Evolutionary conservation across 2,888 invertebrate genomes (phyloP), one percentile per base, ranked within the genome.

Genomic region (Hoplodrina blanda): DNA sequence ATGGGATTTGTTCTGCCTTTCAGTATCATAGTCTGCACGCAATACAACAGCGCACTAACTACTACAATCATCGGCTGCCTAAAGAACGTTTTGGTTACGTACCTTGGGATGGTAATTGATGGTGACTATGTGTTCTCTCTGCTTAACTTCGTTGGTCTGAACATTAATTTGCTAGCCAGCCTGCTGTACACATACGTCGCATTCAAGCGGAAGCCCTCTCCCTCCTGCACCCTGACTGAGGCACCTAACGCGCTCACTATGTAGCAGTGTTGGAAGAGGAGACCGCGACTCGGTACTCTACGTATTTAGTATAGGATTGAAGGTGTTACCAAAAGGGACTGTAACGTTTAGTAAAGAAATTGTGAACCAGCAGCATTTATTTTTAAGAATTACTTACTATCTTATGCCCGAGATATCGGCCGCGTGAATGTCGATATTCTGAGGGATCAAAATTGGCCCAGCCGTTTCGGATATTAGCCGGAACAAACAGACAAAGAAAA

Each of bases 61-160:
- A 99, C 99, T 0, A 99, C 99, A 4, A 99, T 99, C 73, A 98
- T 99, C 81, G 99, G 99, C 6, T 99, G 99, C 89, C 96, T 99
- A 66, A 99, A 99, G 96, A 99, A 99, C 94, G 98, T 99, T 83
- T 97, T 99, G 84, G 98, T 99, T 7, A 99, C 99, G 0, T 99
- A 99, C 94, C 96, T 99, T 79, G 99, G 99, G 41, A 99, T 99
- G 99, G 97, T 99, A 53, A 98, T 99, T 69, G 99, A 99, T 56
- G 99, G 99, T 15, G 99, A 99, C 93, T 99, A 99, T 93, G 97
- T 99, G 73, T 99, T 99, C 92, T 98, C 98, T 4, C 97, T 97
- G 97, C 96, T 98, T 46, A 99, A 99, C 93, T 99, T 99, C 95
- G 96, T 99, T 73, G 99, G 99, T n/a, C 97, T 99, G 65, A 99